phyloP scores from a whole-genome alignment of 2,113 vertebrate genomes.

The Ranitomeya imitator region DNA sequence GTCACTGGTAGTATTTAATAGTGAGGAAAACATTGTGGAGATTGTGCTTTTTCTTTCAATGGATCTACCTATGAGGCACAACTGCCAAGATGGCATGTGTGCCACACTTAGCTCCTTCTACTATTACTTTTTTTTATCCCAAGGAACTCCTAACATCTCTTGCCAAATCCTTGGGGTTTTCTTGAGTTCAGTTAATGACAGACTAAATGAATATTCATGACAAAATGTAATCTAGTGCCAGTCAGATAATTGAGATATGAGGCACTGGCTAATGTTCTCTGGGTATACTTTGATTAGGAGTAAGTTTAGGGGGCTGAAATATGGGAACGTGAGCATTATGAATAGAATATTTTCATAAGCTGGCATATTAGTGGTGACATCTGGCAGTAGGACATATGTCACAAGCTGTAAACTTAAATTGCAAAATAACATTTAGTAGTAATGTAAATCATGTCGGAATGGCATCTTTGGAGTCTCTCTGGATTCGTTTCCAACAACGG shows the following conservation, averaged over 20 bases:
- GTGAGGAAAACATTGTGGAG: not conserved
- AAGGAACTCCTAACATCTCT: no score
- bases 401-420: not conserved
- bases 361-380: not conserved
- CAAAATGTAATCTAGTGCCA: not conserved
- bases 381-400: not conserved
- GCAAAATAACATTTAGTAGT: not conserved
- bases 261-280: not conserved
- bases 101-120: no score
- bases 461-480: not conserved
- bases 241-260: not conserved
- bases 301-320: not conserved
- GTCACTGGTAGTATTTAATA: not conserved
- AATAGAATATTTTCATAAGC: not conserved
- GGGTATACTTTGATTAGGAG: not conserved
- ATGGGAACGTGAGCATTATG: not conserved
- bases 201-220: not conserved
- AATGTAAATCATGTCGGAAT: not conserved
- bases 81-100: no score
- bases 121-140: no score
- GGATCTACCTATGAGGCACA: not conserved
- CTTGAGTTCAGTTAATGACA: no score
- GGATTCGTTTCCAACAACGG: not conserved
- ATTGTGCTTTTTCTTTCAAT: not conserved
- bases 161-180: no score